phyloP scores from a whole-genome alignment of 2,888 invertebrate species.

The Phorcus lineatus region DNA sequence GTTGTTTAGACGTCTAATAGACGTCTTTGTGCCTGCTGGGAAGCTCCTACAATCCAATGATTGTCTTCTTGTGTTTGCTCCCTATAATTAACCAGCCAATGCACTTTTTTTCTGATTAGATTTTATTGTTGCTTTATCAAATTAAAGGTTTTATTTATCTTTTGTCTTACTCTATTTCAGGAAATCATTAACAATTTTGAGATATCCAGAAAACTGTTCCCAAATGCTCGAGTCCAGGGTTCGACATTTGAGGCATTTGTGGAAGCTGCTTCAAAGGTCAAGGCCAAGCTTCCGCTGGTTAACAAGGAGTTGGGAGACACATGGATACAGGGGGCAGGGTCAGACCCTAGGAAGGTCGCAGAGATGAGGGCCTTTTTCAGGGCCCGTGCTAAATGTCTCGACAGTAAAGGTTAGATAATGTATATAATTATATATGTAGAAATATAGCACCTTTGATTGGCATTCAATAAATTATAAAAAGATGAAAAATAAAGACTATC shows the following conservation, averaged over 20 bases:
- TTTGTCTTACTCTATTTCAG: constrained; percentile 35
- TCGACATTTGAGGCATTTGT: constrained; percentile 64
- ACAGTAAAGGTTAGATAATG: background rate
- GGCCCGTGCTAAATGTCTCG: constrained; percentile 49
- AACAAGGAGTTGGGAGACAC: constrained; percentile 68
- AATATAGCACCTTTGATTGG: too few relatives aligned
- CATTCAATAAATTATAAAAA: too few relatives aligned
- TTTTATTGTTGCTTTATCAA: too few relatives aligned
- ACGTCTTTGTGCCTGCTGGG: too few relatives aligned
- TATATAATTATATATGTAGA: too few relatives aligned
- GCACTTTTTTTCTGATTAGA: too few relatives aligned
- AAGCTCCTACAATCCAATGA: too few relatives aligned
- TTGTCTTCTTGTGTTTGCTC: too few relatives aligned
- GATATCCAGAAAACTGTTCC: constrained; percentile 63
- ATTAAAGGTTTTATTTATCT: too few relatives aligned
- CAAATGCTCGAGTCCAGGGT: constrained; percentile 57
- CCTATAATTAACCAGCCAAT: too few relatives aligned
- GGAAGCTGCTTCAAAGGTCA: constrained; percentile 42
- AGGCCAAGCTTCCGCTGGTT: constrained; percentile 53
- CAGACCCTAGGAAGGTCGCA: constrained; percentile 68
- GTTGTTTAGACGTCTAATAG: too few relatives aligned
- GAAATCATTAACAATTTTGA: constrained; percentile 66
- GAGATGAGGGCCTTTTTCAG: constrained; percentile 55
- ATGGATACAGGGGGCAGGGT: constrained; percentile 69
- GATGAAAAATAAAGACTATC: too few relatives aligned